Evolutionary conservation across 2,113 vertebrate species (phyloP), one percentile per base, ranked within the genome.

Genomic region (Halcyon senegalensis): DNA sequence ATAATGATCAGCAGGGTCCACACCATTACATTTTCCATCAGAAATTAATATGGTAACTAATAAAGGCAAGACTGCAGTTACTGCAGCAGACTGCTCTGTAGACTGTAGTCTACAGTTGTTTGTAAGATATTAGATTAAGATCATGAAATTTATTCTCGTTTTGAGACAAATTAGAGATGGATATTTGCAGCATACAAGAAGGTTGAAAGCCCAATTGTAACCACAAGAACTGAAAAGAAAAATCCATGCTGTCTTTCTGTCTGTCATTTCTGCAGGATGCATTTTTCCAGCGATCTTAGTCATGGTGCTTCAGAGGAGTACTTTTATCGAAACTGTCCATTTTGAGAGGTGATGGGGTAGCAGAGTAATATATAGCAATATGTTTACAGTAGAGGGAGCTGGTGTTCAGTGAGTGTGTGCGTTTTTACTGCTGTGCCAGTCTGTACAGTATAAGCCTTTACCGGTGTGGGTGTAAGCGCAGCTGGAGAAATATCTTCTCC

Each of bases 341-440:
- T 81, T 28, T 7, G 46, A 41, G 41, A 84, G 19, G 21, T 3
- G 11, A 1, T 24, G 43, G 39, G 27, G 21, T 56, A 77, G 27
- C 66, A n/a, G 33, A 50, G 37, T 39, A 48, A 72, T 2, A 2
- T 12, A 8, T 68, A 25, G 16, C 30, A 8, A 2, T 59, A 16
- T 76, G 4, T 82, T 82, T 84, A 41, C 94, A 90, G 95, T 66
- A 97, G 96, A 91, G 94, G 94, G 95, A 94, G 96, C 95, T 94
- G 93, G 41, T 68, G 94, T 28, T 94, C 62, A 94, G 0, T 41
- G 80, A 3, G 5, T 19, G 5, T 2, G 2, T 18, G 35, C 4
- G 0, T 24, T 77, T 84, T 56, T 24, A 7, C 41, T 74, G 79
- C 89, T 2, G 5, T 62, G 67, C 63, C 70, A 50, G n/a, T 10